Percentiles rank a stretch among this genome's conserved stretches.
These are phyloP conservation scores for Cantharis nigra DNA, from an alignment of 2,888 invertebrate species.

Conservation along the genomic window DNA sequence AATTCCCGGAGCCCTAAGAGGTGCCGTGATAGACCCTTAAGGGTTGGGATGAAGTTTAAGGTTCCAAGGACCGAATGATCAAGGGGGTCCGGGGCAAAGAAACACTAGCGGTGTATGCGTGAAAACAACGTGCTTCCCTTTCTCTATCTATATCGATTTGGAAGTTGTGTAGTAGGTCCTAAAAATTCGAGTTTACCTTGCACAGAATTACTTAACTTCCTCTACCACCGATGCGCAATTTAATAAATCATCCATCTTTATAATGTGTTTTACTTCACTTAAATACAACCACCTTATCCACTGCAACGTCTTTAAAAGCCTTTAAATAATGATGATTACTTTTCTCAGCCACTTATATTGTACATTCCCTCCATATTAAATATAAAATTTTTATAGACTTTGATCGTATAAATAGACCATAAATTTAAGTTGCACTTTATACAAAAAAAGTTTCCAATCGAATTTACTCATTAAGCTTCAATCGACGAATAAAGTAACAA, in stretches of 20 bases:
- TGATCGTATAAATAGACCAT: background rate
- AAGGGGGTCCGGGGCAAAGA: slow-evolving; percentile 4
- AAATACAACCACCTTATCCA: slow-evolving; percentile 15
- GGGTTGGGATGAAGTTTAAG: slow-evolving; percentile 30
- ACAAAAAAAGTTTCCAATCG: background rate
- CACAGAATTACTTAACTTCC: slow-evolving; percentile 23
- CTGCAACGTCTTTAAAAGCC: slow-evolving; percentile 15
- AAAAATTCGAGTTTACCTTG: slow-evolving; percentile 9
- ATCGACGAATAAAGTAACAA: background rate
- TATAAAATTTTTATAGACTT: background rate
- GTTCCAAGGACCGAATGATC: slow-evolving; percentile 20
- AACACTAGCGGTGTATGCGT: slow-evolving; percentile 15
- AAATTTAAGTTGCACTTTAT: background rate
- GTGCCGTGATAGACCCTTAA: slow-evolving; percentile 27
- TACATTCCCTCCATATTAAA: background rate
- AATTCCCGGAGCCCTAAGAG: slow-evolving; percentile 29
- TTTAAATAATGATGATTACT: slow-evolving; percentile 22
- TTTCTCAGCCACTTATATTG: slow-evolving; percentile 7
- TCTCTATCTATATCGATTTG: slow-evolving; percentile 23
- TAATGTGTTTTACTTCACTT: slow-evolving; percentile 22
- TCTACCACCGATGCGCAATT: slow-evolving; percentile 24
- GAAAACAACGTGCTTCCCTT: slow-evolving; percentile 15
- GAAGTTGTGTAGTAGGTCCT: slow-evolving; percentile 3
- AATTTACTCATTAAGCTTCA: background rate
- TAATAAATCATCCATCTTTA: slow-evolving; percentile 23